These are phyloP conservation scores for Drosophila sp. DNA, from an alignment of 1,140 invertebrate genomes.

Conservation along the genomic window DNA sequence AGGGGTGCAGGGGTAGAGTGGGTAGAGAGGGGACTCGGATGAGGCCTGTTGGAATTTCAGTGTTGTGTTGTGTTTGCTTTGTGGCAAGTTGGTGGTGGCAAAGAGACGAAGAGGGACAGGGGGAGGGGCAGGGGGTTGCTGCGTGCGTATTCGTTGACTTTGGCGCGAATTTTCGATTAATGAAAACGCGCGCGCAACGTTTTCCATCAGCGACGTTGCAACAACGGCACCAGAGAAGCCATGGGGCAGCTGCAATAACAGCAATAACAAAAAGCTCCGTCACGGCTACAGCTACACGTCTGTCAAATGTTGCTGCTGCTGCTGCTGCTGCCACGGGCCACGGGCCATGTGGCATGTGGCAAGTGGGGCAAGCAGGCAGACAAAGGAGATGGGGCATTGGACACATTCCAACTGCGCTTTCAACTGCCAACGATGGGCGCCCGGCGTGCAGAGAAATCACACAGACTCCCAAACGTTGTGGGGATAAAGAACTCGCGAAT, in stretches of 20 bases:
- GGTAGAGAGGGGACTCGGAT: slow-evolving; percentile 24
- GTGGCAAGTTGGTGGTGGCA: background rate
- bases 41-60: slow-evolving; percentile 55
- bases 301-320: background rate
- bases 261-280: slow-evolving; percentile 1
- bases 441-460: slow-evolving; percentile 65
- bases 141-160: slow-evolving; percentile 45
- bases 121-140: background rate
- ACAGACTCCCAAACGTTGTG: slow-evolving; percentile 43
- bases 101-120: background rate
- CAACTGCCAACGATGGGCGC: slow-evolving; percentile 59
- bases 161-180: slow-evolving; percentile 80
- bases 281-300: slow-evolving; percentile 23
- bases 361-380: background rate
- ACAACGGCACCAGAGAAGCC: slow-evolving; percentile 1
- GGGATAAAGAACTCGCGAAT: slow-evolving; percentile 37
- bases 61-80: slow-evolving; percentile 43
- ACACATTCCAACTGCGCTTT: slow-evolving; percentile 66
- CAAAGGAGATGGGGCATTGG: background rate
- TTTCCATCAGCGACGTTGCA: slow-evolving; percentile 18
- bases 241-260: slow-evolving; percentile 23
- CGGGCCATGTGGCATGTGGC: slow-evolving; percentile 18
- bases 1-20: background rate
- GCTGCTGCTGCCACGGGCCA: background rate
- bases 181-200: slow-evolving; percentile 55